phyloP scores from a whole-genome alignment of 2,888 invertebrate species.

The Ornithoptera alexandrae region DNA sequence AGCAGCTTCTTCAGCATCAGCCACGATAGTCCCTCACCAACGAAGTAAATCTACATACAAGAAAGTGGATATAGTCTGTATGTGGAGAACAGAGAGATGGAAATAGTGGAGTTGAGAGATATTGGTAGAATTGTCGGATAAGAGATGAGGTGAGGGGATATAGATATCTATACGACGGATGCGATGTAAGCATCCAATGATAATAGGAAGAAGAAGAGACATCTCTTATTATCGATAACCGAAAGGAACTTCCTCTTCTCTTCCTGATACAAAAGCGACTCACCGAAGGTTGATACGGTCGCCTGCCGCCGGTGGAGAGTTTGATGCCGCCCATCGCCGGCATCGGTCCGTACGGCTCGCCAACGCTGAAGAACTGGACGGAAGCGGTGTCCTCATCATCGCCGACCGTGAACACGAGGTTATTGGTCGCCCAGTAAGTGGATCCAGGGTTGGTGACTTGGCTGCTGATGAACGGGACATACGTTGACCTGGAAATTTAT shows the following conservation, averaged over 20 bases:
- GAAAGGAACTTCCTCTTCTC: too few relatives aligned
- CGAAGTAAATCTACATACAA: slow-evolving; percentile 79
- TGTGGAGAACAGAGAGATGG: too few relatives aligned
- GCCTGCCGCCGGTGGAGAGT: slow-evolving; percentile 64
- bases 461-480: slow-evolving; percentile 83
- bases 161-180: too few relatives aligned
- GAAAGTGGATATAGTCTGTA: not conserved
- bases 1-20: slow-evolving; percentile 65
- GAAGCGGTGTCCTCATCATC: slow-evolving; percentile 73
- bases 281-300: slow-evolving; percentile 81
- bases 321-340: slow-evolving; percentile 78
- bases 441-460: slow-evolving; percentile 80
- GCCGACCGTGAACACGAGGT: slow-evolving; percentile 85
- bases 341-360: slow-evolving; percentile 80
- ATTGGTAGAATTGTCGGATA: too few relatives aligned
- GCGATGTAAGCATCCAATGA: too few relatives aligned
- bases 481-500: slow-evolving; percentile 74
- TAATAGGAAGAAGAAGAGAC: too few relatives aligned
- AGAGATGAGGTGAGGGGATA: too few relatives aligned
- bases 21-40: slow-evolving; percentile 72
- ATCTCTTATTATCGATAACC: too few relatives aligned
- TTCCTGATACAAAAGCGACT: slow-evolving; percentile 39
- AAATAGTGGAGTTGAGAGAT: too few relatives aligned
- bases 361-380: slow-evolving; percentile 79
- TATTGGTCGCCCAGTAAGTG: slow-evolving; percentile 84